Base-by-base conservation (phyloP, 2,888 invertebrate species). In the Ptilodon capucinus region DNA sequence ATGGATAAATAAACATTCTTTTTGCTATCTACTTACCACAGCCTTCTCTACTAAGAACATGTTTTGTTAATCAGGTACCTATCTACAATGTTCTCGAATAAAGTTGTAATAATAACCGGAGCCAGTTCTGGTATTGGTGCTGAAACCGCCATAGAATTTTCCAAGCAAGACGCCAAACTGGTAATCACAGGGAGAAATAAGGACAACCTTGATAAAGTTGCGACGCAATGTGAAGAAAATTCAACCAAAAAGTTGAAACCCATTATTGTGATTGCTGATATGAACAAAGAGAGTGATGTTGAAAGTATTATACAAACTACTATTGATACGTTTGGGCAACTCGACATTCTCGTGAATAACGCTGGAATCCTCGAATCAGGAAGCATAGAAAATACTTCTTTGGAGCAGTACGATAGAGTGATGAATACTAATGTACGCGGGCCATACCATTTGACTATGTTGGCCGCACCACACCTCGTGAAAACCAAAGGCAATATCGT, bases 371-470 rank as follows among this genome's bases (percentile, higher is more conserved):
- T 97, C 30, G 95, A 95, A 76, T 81, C 85, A 2, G 98, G 98
- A 4, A 91, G 93, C 3, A 97, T 98, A 66, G 97, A 98, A 85
- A 94, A 92, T 43, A 96, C 97, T 0, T 93, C 93, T 17, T 68
- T 98, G 50, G 95, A 94, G 17, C 97, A 97, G 72, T 98, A 94
- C 74, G 98, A 99, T 76, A 92, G 94, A 64, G 86, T 97, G 19
- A 97, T 99, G 93, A 95, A 96, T 68, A 93, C 95, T 4, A 99
- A 99, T 84, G 95, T 97, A 0, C 93, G 97, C 57, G 92, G 94
- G 0, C 87, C 95, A 5, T 96, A 95, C 74, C 92, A 95, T 48
- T 79, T 98, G 57, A 97, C 97, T 0, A 95, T 95, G 93, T 76
- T 97, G 55, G 96, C 96, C 35, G 94, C 95, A 0, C 98, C 98